These are phyloP conservation scores for Criorhina ranunculi DNA, from an alignment of 2,888 invertebrate genomes.

Conservation along the genomic window DNA sequence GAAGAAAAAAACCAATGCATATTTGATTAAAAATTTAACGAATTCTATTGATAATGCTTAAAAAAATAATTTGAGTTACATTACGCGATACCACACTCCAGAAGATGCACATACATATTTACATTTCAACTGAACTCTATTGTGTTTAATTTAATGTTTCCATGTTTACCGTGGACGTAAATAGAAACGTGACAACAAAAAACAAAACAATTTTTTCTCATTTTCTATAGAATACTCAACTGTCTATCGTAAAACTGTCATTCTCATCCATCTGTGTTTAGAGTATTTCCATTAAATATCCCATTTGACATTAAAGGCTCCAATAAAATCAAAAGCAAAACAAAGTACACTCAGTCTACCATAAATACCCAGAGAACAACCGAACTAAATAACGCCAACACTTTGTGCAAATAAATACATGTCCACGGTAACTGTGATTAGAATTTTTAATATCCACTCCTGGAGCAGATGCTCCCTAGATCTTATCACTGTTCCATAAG, in stretches of 20 bases:
- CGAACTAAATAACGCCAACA: conserved; percentile 44
- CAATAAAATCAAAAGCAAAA: conserved; percentile 59
- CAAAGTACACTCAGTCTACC: conserved; percentile 26
- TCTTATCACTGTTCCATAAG: conserved; percentile 56
- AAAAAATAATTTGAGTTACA: too few species aligned
- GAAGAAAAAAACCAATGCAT: too few species aligned
- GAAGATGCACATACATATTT: too few species aligned
- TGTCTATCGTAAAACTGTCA: neutral
- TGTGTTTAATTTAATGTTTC: neutral
- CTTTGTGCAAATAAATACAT: conserved; percentile 52
- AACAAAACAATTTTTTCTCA: neutral
- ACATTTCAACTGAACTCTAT: too few species aligned
- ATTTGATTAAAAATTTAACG: too few species aligned
- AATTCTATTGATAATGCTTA: too few species aligned
- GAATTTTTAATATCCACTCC: conserved; percentile 44
- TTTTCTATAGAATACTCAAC: neutral
- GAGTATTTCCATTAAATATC: conserved; percentile 39
- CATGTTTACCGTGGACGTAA: neutral
- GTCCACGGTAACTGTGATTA: conserved; percentile 42
- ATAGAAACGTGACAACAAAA: neutral
- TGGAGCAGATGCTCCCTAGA: conserved; percentile 63
- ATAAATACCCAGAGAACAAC: conserved; percentile 6
- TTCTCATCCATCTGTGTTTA: neutral
- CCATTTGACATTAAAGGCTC: conserved; percentile 48
- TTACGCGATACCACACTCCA: too few species aligned